A percentile compares a stretch with the other conserved stretches of the same genome.
phyloP scores from a whole-genome alignment of 1,140 invertebrate species.

The Drosophila bocki region DNA sequence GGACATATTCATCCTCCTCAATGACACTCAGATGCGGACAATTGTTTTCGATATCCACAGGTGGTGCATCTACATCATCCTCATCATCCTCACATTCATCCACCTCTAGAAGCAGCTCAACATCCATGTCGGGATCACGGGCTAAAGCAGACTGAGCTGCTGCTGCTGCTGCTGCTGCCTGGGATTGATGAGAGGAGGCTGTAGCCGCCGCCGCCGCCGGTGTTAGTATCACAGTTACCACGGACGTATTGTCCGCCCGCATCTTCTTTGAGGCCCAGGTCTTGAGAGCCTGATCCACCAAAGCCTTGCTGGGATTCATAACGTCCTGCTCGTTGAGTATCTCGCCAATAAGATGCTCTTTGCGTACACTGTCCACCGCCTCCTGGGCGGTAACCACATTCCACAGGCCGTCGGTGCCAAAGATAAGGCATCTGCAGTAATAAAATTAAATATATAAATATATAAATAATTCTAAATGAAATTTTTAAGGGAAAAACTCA shows the following conservation, averaged over 20 bases:
- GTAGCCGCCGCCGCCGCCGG: constrained; percentile 86
- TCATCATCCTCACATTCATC: constrained; percentile 32
- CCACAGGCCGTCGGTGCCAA: constrained; percentile 98
- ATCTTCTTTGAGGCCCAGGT: constrained; percentile 92
- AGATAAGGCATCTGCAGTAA: constrained; percentile 93
- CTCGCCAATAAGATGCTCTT: constrained; percentile 91
- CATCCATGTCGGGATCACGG: constrained; percentile 31
- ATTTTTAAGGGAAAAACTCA: constrained; percentile 46
- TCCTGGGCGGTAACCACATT: constrained; percentile 95
- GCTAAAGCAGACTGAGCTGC: not conserved
- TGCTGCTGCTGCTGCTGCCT: not conserved
- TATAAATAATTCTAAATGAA: not conserved
- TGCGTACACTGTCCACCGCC: constrained; percentile 94
- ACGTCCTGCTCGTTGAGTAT: constrained; percentile 84
- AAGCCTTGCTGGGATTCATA: constrained; percentile 93
- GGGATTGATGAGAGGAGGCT: constrained; percentile 78
- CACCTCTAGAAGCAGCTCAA: constrained; percentile 38
- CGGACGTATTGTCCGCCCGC: constrained; percentile 97
- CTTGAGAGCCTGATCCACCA: constrained; percentile 94
- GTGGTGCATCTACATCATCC: constrained; percentile 22
- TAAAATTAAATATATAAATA: not conserved
- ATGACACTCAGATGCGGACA: constrained; percentile 42
- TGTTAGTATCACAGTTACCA: constrained; percentile 96
- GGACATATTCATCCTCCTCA: constrained; percentile 63
- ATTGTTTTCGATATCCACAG: constrained; percentile 33